Base-by-base conservation (phyloP, 2,888 invertebrate species). In the Brachynemurus nebulosus region DNA sequence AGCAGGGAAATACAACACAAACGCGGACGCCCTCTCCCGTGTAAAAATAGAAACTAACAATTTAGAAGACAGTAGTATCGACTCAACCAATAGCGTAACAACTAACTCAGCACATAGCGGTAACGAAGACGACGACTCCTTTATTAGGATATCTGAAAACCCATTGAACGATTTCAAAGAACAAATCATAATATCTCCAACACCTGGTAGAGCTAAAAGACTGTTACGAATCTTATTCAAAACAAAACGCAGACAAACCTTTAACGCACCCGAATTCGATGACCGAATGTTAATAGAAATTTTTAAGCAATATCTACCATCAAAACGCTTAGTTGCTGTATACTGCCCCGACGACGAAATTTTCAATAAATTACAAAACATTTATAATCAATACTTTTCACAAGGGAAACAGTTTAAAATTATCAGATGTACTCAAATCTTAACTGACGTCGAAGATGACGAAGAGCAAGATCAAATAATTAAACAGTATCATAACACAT, bases 11-110 rank as follows among this genome's bases (percentile, higher is more conserved):
- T 19, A 45, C 7, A 59, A 60, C 45, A 40, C 49, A 7, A 54
- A 55, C 45, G 60, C 57, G 4, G 61, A 61, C 30, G 55, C 53
- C 11, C 37, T 57, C 5, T 54, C 52, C 3, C 55, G 52, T 47
- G 45, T 46, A n/a, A n/a, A n/a, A n/a, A n/a, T n/a, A n/a, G n/a
- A n/a, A n/a, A n/a, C n/a, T n/a, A n/a, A n/a, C n/a, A n/a, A n/a
- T n/a, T n/a, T n/a, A n/a, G n/a, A n/a, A n/a, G n/a, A n/a, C n/a
- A n/a, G n/a, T n/a, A n/a, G n/a, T n/a, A n/a, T n/a, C n/a, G n/a
- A n/a, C n/a, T n/a, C n/a, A n/a, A n/a, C n/a, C n/a, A n/a, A n/a
- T n/a, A n/a, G n/a, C n/a, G n/a, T n/a, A n/a, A n/a, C 27, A 44
- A 40, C 39, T 30, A 40, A 14, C 30, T 11, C 35, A 40, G 39